Evolutionary conservation across 2,888 invertebrate species (phyloP), one percentile per base, ranked within the genome.

Genomic region (Leucoma salicis): DNA sequence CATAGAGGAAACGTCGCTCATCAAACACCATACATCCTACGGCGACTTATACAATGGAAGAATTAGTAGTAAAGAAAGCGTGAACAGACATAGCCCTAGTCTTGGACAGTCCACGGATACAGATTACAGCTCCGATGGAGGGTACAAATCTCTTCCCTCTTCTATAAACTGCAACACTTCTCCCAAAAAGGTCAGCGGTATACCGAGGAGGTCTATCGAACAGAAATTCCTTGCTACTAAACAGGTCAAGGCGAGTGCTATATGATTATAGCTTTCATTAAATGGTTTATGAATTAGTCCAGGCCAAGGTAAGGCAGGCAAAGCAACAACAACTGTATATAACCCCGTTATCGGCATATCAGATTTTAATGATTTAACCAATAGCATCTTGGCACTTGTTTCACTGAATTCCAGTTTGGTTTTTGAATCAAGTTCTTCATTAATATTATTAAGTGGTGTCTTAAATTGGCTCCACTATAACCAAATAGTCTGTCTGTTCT

Each of bases 121-220:
- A 0, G 90, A 90, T 57, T 90, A 90, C 56, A 89, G 89, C 47
- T 90, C 90, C 2, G 90, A 90, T 59, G 88, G 90, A 1, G 90
- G 90, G 1, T 90, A 90, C 71, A 90, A 90, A 50, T 90, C 90
- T 0, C 68, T 90, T n/a, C 90, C 90, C 7, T 90, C 90, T 1
- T 87, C 86, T 8, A 90, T 90, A 39, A 90, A 87, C 63, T 85
- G 79, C 57, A 84, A 72, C 48, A 66, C 66, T 38, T 81, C 88
- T 24, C 82, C 88, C 2, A 87, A 83, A 53, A 88, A 85, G 63
- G 75, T 85, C 38, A 90, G 90, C 61, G 90, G 90, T 21, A 90
- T 90, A 46, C 90, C 90, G 8, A 66, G 90, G 53, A 73, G 90
- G 58, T 88, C 90, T 14, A 73, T 87, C 43, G 89, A 90, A 53